Percentiles rank a stretch among this genome's conserved stretches.
These are phyloP conservation scores for Cynocephalus volans DNA, from an alignment of 2,113 vertebrate genomes.

Conservation along the genomic window DNA sequence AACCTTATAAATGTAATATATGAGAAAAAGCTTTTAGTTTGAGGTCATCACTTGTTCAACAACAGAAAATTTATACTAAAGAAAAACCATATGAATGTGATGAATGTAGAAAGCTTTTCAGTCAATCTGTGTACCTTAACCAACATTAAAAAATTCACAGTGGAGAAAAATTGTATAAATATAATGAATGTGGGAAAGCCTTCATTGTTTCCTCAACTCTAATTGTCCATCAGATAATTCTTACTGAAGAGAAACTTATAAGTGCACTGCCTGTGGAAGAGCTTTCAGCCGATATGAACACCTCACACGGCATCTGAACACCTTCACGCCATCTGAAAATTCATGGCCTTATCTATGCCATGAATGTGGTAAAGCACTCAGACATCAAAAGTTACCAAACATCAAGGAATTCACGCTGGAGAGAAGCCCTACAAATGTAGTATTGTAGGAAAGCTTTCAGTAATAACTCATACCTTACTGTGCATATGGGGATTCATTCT, in stretches of 20 bases:
- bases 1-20: neutral
- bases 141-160: neutral
- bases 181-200: neutral
- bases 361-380: neutral
- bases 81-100: too few relatives aligned
- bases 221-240: neutral
- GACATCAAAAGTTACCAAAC: neutral
- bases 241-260: too few relatives aligned
- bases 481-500: neutral
- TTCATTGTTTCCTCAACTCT: neutral
- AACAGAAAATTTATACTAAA: neutral
- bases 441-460: neutral
- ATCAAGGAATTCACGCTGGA: neutral
- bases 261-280: neutral
- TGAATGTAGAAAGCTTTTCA: neutral
- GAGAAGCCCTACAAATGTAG: neutral
- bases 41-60: neutral
- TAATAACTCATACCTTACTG: neutral
- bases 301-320: neutral
- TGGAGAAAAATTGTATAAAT: neutral
- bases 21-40: neutral
- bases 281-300: neutral
- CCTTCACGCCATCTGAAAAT: too few relatives aligned
- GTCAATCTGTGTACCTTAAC: neutral
- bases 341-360: neutral